A percentile compares a stretch with the other conserved stretches of the same genome.
These are phyloP conservation scores for Volucella inanis DNA, from an alignment of 2,888 invertebrate genomes.

Conservation along the genomic window DNA sequence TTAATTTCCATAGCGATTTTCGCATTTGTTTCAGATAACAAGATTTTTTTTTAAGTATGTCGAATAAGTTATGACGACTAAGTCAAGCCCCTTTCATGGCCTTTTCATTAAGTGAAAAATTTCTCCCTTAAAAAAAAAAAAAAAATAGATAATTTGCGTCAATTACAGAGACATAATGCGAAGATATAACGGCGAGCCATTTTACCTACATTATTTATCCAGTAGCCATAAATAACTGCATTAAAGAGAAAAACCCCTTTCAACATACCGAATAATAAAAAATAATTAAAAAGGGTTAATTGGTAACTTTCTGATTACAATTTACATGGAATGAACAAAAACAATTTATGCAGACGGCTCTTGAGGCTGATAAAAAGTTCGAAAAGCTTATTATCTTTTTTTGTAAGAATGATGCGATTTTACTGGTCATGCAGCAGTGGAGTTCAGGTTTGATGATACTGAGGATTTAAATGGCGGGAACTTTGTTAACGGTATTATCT, in stretches of 20 bases:
- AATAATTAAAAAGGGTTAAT: slow-evolving; percentile 62
- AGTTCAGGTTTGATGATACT: no score
- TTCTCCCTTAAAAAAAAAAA: background rate
- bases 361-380: slow-evolving; percentile 5
- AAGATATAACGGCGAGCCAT: background rate
- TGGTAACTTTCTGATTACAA: slow-evolving; percentile 56
- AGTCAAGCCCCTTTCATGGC: background rate
- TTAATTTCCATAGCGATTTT: slow-evolving; percentile 54
- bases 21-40: slow-evolving; percentile 53
- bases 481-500: no score
- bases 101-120: slow-evolving; percentile 14
- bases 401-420: slow-evolving; percentile 12
- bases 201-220: slow-evolving; percentile 26
- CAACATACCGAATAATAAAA: slow-evolving; percentile 40
- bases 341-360: slow-evolving; percentile 11
- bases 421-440: background rate
- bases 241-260: slow-evolving; percentile 36
- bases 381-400: background rate
- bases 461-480: no score
- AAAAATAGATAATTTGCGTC: slow-evolving; percentile 12
- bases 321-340: slow-evolving; percentile 43
- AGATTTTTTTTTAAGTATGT: slow-evolving; percentile 20
- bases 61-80: background rate
- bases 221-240: slow-evolving; percentile 41
- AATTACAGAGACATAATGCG: background rate